Percentiles rank a stretch among this genome's conserved stretches.
Evolutionary conservation across 1,140 invertebrate genomes (phyloP).

Genomic region (Parasteatoda tepidariorum): DNA sequence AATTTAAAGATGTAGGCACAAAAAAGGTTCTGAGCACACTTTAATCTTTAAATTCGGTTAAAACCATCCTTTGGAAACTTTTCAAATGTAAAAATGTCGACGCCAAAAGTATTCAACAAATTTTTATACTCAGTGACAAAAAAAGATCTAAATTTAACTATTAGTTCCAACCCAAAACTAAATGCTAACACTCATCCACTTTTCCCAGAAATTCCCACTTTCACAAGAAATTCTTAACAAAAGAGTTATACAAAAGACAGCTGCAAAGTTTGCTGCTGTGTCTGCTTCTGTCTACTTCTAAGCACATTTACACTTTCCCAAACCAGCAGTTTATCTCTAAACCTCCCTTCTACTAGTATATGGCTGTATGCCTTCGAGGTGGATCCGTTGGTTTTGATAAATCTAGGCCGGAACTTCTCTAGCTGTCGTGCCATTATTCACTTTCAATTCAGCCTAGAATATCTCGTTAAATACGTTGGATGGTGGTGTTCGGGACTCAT

Average conservation of each 20-base stretch:
- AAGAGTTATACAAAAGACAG: neutral
- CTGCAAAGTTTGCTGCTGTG: neutral
- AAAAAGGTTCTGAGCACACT: too few species aligned
- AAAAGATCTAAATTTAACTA: too few species aligned
- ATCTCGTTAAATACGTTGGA: slow-evolving; percentile 1
- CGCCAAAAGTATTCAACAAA: too few species aligned
- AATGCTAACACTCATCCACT: too few species aligned
- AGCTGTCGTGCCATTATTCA: slow-evolving; percentile 11
- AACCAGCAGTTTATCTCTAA: neutral
- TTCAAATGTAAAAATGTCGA: too few species aligned
- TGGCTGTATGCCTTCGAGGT: neutral
- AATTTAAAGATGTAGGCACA: too few species aligned
- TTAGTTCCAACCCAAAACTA: too few species aligned
- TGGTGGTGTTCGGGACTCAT: neutral
- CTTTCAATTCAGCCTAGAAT: neutral
- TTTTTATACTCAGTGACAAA: too few species aligned
- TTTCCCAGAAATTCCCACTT: neutral
- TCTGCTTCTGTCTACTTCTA: neutral
- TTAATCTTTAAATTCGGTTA: too few species aligned
- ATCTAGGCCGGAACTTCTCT: slow-evolving; percentile 14
- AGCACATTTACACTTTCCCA: slow-evolving; percentile 2
- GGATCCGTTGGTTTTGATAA: slow-evolving; percentile 26
- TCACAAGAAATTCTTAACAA: too few species aligned
- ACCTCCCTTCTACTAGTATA: neutral
- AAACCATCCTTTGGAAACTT: too few species aligned